Conservation (phyloP, 2,113 vertebrate species). For the Pseudorhombus dupliciocellatus region DNA sequence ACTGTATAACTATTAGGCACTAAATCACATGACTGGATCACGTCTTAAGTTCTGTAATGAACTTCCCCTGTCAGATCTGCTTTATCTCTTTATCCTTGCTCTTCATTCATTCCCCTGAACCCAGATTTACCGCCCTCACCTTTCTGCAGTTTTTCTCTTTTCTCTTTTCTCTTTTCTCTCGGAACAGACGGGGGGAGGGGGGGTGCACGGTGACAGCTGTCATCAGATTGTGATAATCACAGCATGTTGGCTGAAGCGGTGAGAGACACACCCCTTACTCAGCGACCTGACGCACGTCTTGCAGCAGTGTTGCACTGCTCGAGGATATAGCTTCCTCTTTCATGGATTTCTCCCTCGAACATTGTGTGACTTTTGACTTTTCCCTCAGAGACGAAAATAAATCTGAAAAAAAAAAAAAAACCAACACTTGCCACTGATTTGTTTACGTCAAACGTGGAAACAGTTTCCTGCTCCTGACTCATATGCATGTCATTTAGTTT, state of each 20-base stretch:
- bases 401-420: too few relatives aligned
- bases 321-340: background rate
- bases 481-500: background rate
- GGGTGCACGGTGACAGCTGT: background rate
- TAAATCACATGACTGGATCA: slow-evolving; percentile 1
- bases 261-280: background rate
- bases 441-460: background rate
- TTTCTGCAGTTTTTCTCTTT: background rate
- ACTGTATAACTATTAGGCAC: background rate
- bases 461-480: background rate
- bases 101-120: background rate
- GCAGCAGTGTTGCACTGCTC: too few relatives aligned
- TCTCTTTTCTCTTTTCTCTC: background rate
- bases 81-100: background rate
- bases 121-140: background rate
- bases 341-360: background rate
- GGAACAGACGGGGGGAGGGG: background rate
- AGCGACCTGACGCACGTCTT: background rate
- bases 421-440: background rate
- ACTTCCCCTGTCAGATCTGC: background rate
- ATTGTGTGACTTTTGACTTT: slow-evolving; percentile 4
- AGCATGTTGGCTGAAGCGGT: background rate
- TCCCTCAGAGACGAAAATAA: background rate
- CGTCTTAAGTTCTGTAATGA: slow-evolving; percentile 11
- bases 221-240: background rate